Evolutionary conservation across 1,140 invertebrate species (phyloP), one percentile per base, ranked within the genome.

Genomic region (Planococcus citri): DNA sequence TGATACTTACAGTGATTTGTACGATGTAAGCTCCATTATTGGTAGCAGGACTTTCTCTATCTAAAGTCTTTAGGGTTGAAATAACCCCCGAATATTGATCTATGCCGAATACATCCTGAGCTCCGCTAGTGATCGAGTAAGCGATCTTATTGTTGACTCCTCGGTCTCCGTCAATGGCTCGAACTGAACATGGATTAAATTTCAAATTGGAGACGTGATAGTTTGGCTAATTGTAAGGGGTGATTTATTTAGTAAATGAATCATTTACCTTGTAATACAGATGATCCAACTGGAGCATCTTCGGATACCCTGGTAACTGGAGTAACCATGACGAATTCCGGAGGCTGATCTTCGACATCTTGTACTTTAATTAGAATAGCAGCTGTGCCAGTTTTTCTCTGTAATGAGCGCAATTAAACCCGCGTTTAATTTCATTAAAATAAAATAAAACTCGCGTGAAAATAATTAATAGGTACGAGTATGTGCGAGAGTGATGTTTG

Each of bases 281-380:
- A 85, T 0, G 89, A 88, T 64, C 90, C 90, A 60, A 90, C 82
- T 12, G 85, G 84, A 0, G 86, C 86, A 82, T 95, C 90, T 80
- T 95, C 92, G 71, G 88, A 85, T 41, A 96, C 87, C 74, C 91
- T 83, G 0, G 90, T 91, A 22, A 96, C 90, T 0, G 92, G 88
- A 68, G 87, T 89, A 10, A 91, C 90, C 60, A 87, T 83, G 25
- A 94, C 86, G 79, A 95, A 96, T 78, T 94, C 91, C 0, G 92
- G 92, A 1, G 90, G 89, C 76, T 92, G 89, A 77, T 96, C 93
- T 80, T 94, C 91, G 21, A 92, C 86, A 80, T 96, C 93, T 75
- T 87, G 82, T 1, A 94, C 87, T 80, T 94, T 91, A 0, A 95
- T 84, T 72, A 96, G 78, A 72, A 96, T 86, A 27, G 90, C 90